Evolutionary conservation across 1,140 invertebrate genomes (phyloP).

Genomic region (Homarus americanus): DNA sequence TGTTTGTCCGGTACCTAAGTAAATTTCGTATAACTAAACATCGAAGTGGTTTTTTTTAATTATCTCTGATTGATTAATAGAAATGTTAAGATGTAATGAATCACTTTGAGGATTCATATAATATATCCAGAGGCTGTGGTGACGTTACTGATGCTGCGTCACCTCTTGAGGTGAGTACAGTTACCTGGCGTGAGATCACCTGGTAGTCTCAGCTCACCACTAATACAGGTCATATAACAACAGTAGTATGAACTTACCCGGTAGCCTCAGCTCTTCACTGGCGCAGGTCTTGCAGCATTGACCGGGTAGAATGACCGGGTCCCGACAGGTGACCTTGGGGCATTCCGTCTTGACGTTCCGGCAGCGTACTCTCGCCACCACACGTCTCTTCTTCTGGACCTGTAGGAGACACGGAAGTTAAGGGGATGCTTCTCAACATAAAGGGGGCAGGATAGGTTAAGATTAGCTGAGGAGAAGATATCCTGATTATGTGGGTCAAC

Average conservation of each 20-base stretch:
- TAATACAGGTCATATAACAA: too few relatives aligned
- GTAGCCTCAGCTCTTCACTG: conserved; percentile 76
- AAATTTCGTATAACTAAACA: too few relatives aligned
- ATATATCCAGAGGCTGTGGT: too few relatives aligned
- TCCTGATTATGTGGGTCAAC: not conserved
- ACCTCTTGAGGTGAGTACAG: too few relatives aligned
- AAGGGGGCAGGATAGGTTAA: not conserved
- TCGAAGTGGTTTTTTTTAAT: too few relatives aligned
- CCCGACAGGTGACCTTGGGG: conserved; percentile 89
- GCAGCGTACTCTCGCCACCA: conserved; percentile 90
- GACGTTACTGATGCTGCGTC: too few relatives aligned
- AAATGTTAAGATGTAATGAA: too few relatives aligned
- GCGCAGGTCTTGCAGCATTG: conserved; percentile 93
- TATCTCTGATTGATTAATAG: too few relatives aligned
- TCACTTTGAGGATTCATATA: too few relatives aligned
- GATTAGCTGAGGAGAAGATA: not conserved
- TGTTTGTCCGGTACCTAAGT: too few relatives aligned
- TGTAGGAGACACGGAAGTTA: conserved; percentile 79
- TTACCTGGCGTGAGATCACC: too few relatives aligned
- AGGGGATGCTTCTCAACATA: too few relatives aligned
- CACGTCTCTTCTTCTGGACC: conserved; percentile 92
- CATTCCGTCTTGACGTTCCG: conserved; percentile 94
- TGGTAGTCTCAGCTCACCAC: not conserved
- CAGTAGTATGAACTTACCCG: not conserved
- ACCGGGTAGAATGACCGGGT: conserved; percentile 89